Evolutionary conservation across 2,888 invertebrate genomes (phyloP).

Genomic region (Platycnemis pennipes): DNA sequence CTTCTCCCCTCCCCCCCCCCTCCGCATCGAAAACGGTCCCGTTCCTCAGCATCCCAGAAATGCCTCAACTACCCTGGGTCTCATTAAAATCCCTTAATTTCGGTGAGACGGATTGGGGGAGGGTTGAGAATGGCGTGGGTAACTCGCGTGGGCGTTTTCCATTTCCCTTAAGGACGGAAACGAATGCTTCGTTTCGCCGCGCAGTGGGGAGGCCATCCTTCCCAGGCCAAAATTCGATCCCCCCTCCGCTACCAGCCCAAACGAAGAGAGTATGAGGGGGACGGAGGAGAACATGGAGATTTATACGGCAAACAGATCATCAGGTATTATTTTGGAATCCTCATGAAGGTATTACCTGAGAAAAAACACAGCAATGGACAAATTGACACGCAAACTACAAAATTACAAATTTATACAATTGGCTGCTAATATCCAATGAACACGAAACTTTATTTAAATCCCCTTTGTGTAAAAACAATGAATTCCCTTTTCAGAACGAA

Average conservation of each 20-base stretch:
- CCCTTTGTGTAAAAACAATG: too few species aligned
- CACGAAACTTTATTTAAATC: too few species aligned
- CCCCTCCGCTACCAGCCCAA: not conserved
- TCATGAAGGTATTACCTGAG: too few species aligned
- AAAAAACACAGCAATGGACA: too few species aligned
- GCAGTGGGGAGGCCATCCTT: not conserved
- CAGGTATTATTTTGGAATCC: too few species aligned
- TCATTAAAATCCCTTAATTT: constrained; percentile 63
- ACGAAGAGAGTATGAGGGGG: not conserved
- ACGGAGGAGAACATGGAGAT: not conserved
- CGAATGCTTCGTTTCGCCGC: not conserved
- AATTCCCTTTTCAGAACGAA: too few species aligned
- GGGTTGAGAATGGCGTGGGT: not conserved
- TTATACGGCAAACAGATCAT: too few species aligned
- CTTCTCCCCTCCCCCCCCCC: too few species aligned
- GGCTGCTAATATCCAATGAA: too few species aligned
- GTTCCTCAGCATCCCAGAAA: not conserved
- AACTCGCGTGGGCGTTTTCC: not conserved
- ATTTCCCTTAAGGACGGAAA: not conserved
- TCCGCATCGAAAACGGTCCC: not conserved
- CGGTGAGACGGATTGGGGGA: not conserved
- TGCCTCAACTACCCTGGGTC: constrained; percentile 33
- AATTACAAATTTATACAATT: too few species aligned
- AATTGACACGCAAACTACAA: too few species aligned
- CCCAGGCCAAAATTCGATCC: not conserved